Base-by-base conservation (phyloP, 2,113 vertebrate genomes). In the Sceloporus undulatus region DNA sequence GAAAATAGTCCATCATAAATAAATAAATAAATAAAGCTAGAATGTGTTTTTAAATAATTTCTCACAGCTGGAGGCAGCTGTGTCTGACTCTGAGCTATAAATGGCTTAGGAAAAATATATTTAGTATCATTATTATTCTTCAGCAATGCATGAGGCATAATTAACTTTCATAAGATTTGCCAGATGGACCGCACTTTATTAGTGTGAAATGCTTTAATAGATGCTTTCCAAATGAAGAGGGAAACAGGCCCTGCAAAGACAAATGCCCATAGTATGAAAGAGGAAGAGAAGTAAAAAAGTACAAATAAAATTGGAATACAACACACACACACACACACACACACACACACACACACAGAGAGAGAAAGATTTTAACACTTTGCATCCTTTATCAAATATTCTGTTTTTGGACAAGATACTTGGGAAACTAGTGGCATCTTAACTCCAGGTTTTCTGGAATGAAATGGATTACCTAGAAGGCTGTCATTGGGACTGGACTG, bases 141-240 rank as follows among this genome's bases (percentile, higher is more conserved):
- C 87, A 87, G 82, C 3, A 91, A 52, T 52, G 92, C 90, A 62
- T 84, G 25, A 89, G 34, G 18, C 11, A 87, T 90, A 84, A 91
- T 93, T 91, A 92, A 82, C 40, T 11, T 73, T 87, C 91, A 91
- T 93, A 79, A 91, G 54, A 93, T 92, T 85, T 89, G 81, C 65
- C 79, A 92, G 88, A 92, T 87, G 81, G 86, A 70, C 34, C 84
- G 42, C 29, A 80, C 8, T 90, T 75, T 77, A 88, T 80, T 92
- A 94, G 90, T 88, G 9, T 14, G 76, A 93, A 87, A 29, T n/a
- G 88, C 91, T 90, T 3, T 85, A 88, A 85, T 75, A 79, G 87
- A 92, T 75, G 54, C 42, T 38, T 93, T 92, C 13, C 83, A 71
- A 78, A 87, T 94, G n/a, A 3, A 86, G 21, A 88, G 9, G 74